Evolutionary conservation across 2,797 vertebrate genomes (phyloP).

Genomic region (Gorsachius magnificus): DNA sequence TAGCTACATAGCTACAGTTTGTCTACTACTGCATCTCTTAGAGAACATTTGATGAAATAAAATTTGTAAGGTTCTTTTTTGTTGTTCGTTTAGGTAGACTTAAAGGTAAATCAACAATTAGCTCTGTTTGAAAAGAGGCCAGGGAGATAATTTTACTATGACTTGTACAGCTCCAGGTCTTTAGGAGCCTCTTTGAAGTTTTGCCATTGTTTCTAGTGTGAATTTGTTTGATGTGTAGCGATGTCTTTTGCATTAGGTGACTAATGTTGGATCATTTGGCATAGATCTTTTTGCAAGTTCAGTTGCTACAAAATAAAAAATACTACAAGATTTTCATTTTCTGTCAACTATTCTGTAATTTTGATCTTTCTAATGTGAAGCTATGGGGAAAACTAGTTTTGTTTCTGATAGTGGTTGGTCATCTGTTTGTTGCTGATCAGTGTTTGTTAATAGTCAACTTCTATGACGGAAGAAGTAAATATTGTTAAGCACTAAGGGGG

Average conservation of each 20-base stretch:
- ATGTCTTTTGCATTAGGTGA: constrained; percentile 16
- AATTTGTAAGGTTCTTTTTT: neutral
- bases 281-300: neutral
- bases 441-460: neutral
- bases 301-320: neutral
- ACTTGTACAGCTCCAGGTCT: constrained; percentile 31
- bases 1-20: neutral
- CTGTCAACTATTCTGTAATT: neutral
- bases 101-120: constrained; percentile 46
- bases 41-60: neutral
- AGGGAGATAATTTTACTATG: constrained; percentile 34
- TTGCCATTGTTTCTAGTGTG: constrained; percentile 26
- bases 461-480: neutral
- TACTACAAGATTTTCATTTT: neutral
- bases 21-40: neutral
- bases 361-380: neutral
- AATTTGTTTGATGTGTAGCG: constrained; percentile 14
- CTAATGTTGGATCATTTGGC: constrained; percentile 2
- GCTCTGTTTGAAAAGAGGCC: constrained; percentile 41
- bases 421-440: neutral
- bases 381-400: neutral
- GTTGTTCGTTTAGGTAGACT: constrained; percentile 16
- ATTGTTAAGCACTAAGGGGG: neutral
- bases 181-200: constrained; percentile 45
- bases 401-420: neutral